Evolutionary conservation across 2,113 vertebrate species (phyloP), one percentile per base, ranked within the genome.

Genomic region (Megaptera novaeangliae): DNA sequence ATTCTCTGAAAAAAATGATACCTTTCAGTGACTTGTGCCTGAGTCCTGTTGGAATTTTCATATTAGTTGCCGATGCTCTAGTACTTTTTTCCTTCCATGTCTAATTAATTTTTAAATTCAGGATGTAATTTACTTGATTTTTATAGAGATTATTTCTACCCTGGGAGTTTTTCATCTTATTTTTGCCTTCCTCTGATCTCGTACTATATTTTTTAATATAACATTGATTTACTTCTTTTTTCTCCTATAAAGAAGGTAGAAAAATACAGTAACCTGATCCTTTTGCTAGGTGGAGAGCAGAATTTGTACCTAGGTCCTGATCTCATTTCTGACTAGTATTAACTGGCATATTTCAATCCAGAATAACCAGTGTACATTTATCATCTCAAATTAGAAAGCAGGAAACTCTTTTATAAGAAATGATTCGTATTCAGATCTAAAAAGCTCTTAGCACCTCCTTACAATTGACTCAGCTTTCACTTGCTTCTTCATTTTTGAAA

Each of bases 81-180:
- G 66, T 15, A 89, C 83, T 95, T 96, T 95, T 34, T 84, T 81
- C 63, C 31, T 97, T 97, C 46, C 12, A 8, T 61, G 15, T 91
- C 34, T 96, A 91, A 97, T 92, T 92, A 59, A 52, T 98, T 98
- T 96, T 98, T 97, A 97, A 68, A 44, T 93, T 57, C 46, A 46
- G 85, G 61, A 95, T 96, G 80, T 94, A 93, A 89, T 96, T 98
- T 97, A 96, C 89, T 69, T 96, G 83, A 64, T 96, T 93, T 97
- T 14, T 39, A 14, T 61, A 44, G 91, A 91, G 61, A 86, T 86
- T 94, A 95, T 59, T 95, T 98, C 61, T 95, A 88, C 39, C 17
- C 55, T 88, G 80, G 44, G 31, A 77, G 96, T 94, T 97, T 93
- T 63, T 96, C 81, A 96, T 86, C 27, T 97, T 95, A 80, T 97